Percentiles rank a stretch among this genome's conserved stretches.
Evolutionary conservation across 1,140 invertebrate genomes (phyloP).

Genomic region (Melanaphis sacchari): DNA sequence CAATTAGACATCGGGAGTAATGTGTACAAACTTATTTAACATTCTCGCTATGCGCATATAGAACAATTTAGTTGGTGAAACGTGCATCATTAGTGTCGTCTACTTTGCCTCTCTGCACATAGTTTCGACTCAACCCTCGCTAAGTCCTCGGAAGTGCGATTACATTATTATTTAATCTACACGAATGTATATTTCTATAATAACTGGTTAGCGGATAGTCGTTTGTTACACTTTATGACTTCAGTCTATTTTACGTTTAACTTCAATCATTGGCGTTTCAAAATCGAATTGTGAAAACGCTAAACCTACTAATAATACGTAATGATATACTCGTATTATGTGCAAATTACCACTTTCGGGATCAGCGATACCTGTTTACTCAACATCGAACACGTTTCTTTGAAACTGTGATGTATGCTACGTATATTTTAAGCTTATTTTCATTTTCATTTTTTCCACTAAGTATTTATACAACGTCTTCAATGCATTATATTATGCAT

Average conservation of each 20-base stretch:
- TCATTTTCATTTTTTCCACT: too few species aligned
- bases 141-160: not conserved
- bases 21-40: not conserved
- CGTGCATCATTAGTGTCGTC: not conserved
- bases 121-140: not conserved
- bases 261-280: not conserved
- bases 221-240: not conserved
- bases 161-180: not conserved
- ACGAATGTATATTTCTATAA: not conserved
- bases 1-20: not conserved
- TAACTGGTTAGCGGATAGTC: too few species aligned
- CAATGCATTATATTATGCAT: fast-evolving
- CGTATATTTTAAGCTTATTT: too few species aligned
- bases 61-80: not conserved
- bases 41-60: not conserved
- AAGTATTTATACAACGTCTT: too few species aligned
- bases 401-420: too few species aligned
- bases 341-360: too few species aligned
- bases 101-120: not conserved
- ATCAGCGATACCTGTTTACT: too few species aligned
- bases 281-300: not conserved
- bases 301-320: not conserved
- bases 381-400: too few species aligned
- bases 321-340: not conserved
- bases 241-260: not conserved